Percentiles rank a stretch among this genome's conserved stretches.
phyloP scores from a whole-genome alignment of 2,888 invertebrate species.

The Palloptera scutellata region DNA sequence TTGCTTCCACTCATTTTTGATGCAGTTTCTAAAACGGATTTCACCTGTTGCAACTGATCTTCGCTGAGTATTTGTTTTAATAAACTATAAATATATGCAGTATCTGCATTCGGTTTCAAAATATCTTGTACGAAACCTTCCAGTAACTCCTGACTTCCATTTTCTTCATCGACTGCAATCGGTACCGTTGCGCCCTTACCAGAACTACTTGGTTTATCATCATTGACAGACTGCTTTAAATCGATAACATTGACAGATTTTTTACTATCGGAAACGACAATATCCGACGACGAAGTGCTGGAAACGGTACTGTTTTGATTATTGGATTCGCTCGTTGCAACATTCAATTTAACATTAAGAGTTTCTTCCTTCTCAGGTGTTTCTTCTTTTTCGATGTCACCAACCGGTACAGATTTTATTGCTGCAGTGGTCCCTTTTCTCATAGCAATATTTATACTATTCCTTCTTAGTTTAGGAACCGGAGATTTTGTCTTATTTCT shows the following conservation, averaged over 20 bases:
- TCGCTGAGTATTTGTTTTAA: conserved; percentile 49
- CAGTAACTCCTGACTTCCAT: conserved; percentile 42
- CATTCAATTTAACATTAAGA: not conserved
- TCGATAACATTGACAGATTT: conserved; percentile 15
- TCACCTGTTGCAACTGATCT: conserved; percentile 48
- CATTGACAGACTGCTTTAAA: conserved; percentile 13
- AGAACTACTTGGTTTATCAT: conserved; percentile 43
- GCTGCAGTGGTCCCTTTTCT: not conserved
- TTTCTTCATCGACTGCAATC: conserved; percentile 38
- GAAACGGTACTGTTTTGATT: conserved; percentile 47
- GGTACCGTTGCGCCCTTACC: conserved; percentile 34
- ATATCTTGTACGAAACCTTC: conserved; percentile 50
- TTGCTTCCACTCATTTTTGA: conserved; percentile 26
- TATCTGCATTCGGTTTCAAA: conserved; percentile 46
- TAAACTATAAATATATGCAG: conserved; percentile 44
- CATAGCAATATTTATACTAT: not conserved
- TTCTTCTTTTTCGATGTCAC: not conserved
- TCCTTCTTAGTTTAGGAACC: not conserved
- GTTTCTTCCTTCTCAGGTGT: not conserved
- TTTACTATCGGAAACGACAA: conserved; percentile 3
- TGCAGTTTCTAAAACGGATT: conserved; percentile 42
- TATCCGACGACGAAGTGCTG: conserved; percentile 42
- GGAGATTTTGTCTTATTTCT: conserved; percentile 6
- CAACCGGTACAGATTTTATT: not conserved
- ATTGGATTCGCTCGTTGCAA: conserved; percentile 27